phyloP scores from a whole-genome alignment of 1,140 invertebrate species.

The Helicoverpa armigera region DNA sequence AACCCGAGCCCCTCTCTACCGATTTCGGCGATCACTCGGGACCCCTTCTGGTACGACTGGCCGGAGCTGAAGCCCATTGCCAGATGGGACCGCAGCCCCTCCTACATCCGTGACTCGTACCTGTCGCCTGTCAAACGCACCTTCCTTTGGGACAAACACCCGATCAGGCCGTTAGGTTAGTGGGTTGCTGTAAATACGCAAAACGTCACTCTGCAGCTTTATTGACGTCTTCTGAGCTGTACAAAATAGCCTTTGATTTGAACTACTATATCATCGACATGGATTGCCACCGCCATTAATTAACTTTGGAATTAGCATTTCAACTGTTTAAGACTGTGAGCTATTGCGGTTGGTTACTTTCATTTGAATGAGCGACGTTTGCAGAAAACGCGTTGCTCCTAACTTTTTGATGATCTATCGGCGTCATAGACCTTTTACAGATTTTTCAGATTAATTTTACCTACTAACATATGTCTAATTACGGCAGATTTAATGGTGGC shows the following conservation, averaged over 20 bases:
- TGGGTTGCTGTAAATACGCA: conserved; percentile 75
- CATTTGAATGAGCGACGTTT: conserved; percentile 11
- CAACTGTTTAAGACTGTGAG: conserved; percentile 42
- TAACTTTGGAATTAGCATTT: conserved; percentile 54
- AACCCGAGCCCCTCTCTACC: conserved; percentile 92
- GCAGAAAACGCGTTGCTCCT: conserved; percentile 1
- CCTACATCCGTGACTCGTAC: conserved; percentile 94
- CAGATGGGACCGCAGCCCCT: conserved; percentile 90
- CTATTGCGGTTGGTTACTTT: conserved; percentile 17
- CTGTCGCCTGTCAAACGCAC: conserved; percentile 95
- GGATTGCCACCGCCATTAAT: conserved; percentile 53
- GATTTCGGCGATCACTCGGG: conserved; percentile 92
- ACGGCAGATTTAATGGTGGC: conserved; percentile 83
- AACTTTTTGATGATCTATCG: background rate
- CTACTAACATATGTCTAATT: conserved; percentile 70
- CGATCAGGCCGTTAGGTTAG: conserved; percentile 93
- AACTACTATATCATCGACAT: conserved; percentile 54
- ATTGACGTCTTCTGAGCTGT: conserved; percentile 66
- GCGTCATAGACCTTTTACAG: background rate
- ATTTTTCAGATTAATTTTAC: conserved; percentile 33
- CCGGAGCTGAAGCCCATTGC: conserved; percentile 91
- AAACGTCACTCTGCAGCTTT: conserved; percentile 61
- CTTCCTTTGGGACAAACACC: conserved; percentile 95
- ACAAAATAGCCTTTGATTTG: conserved; percentile 68
- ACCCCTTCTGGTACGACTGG: conserved; percentile 95